phyloP scores from a whole-genome alignment of 2,113 vertebrate genomes.

The Lethenteron camtschaticum region DNA sequence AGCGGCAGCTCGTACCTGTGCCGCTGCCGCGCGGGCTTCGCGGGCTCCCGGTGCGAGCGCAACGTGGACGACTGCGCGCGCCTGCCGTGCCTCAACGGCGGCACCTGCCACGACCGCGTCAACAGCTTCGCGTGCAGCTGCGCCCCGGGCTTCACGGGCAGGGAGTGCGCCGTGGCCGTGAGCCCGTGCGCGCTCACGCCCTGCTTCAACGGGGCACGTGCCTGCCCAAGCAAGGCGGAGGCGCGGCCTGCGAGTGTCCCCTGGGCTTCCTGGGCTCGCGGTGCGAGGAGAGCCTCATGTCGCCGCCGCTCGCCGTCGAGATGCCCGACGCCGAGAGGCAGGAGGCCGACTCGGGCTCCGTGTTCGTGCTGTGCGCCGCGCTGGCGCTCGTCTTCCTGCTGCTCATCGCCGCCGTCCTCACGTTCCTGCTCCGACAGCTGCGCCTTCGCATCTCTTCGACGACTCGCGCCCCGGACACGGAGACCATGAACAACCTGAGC shows the following conservation, averaged over 20 bases:
- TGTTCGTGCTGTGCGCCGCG: slow-evolving; percentile 30
- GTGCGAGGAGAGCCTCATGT: slow-evolving; percentile 28
- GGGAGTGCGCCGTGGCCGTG: slow-evolving; percentile 29
- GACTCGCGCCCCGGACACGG: slow-evolving; percentile 31
- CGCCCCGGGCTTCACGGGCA: slow-evolving; percentile 42
- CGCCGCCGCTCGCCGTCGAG: slow-evolving; percentile 5
- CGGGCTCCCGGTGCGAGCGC: slow-evolving; percentile 33
- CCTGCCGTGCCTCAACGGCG: slow-evolving; percentile 48
- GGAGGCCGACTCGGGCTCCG: not conserved
- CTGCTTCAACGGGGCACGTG: slow-evolving; percentile 51
- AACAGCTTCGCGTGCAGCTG: slow-evolving; percentile 54
- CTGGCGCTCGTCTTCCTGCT: slow-evolving; percentile 21
- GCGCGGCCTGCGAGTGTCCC: slow-evolving; percentile 45
- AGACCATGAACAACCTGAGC: slow-evolving; percentile 13
- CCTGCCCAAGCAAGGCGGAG: slow-evolving; percentile 35
- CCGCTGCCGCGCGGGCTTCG: slow-evolving; percentile 37
- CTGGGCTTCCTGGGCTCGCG: slow-evolving; percentile 39
- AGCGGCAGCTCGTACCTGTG: slow-evolving; percentile 26
- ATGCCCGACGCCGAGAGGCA: slow-evolving; percentile 28
- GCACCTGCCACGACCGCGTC: slow-evolving; percentile 50
- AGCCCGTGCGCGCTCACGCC: slow-evolving; percentile 32
- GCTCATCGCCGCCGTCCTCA: not conserved
- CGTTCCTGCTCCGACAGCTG: slow-evolving; percentile 1
- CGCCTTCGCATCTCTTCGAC: not conserved
- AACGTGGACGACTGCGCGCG: slow-evolving; percentile 48